Base-by-base conservation (phyloP, 2,888 invertebrate species). In the Pecten maximus region DNA sequence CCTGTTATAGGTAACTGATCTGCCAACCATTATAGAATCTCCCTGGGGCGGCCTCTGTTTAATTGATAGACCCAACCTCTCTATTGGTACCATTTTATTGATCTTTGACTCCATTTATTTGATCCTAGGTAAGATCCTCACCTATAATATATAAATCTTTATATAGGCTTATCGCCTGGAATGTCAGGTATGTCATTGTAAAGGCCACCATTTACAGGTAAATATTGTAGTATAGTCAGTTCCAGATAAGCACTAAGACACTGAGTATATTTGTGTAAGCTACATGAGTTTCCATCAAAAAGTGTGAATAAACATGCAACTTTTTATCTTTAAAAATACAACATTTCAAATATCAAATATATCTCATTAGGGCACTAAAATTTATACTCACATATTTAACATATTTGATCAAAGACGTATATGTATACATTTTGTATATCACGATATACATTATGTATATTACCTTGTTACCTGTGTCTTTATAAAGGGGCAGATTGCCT, bases 121-220 rank as follows among this genome's bases (percentile, higher is more conserved):
- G 74, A 74, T 74, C 74, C 35, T 35, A 35, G 74, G 74, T 74
- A 74, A 28, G 74, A 74, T 74, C 23, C 60, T 60, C 23, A 60
- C 74, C 74, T 74, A 15, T 74, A 35, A 35, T 74, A 74, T 74
- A 74, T 28, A 74, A 54, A 74, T 74, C 74, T 74, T 35, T 74
- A 35, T 16, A 60, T 15, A 6, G 60, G 74, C 74, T 74, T 74
- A 35, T 74, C 74, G 35, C 74, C 74, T 74, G 74, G 74, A 74
- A 74, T 74, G 74, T 35, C 35, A 35, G 74, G 74, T 74, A 74
- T 74, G 74, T 74, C 35, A 74, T 74, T 74, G 74, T 74, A 74
- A 74, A 74, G 74, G 74, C 74, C 74, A 74, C 28, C 74, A 74
- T 74, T 74, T 74, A 74, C 74, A 74, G 74, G 74, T 74, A 74